phyloP scores from a whole-genome alignment of 2,113 vertebrate species.

The Neomonachus schauinslandi region DNA sequence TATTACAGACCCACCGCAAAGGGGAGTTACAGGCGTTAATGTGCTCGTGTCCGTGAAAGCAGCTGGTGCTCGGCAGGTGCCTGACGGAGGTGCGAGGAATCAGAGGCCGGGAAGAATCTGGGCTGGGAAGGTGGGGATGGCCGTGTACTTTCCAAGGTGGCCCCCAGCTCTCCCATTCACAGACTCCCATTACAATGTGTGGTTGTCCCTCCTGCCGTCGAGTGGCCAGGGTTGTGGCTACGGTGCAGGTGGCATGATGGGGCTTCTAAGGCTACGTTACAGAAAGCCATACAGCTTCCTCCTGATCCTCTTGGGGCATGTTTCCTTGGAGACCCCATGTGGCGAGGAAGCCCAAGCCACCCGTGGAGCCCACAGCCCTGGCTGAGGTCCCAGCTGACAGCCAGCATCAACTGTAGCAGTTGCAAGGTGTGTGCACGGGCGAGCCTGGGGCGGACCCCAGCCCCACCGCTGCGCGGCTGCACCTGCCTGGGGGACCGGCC shows the following conservation, averaged over 20 bases:
- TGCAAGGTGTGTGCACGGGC: background rate
- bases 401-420: background rate
- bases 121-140: background rate
- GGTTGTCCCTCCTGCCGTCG: background rate
- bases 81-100: background rate
- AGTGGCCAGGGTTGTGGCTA: background rate
- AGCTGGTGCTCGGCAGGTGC: rapidly evolving
- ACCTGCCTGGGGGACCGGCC: rapidly evolving
- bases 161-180: background rate
- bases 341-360: background rate
- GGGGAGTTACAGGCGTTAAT: background rate
- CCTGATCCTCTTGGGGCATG: background rate
- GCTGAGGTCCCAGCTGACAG: background rate
- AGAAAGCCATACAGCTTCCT: background rate
- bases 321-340: background rate
- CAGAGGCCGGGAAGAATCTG: background rate
- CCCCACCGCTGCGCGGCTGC: rapidly evolving
- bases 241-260: background rate
- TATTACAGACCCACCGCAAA: too few relatives aligned
- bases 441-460: background rate
- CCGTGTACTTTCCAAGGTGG: background rate
- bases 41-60: background rate
- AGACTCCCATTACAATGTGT: too few relatives aligned
- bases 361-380: rapidly evolving
- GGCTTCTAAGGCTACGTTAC: background rate